phyloP scores from a whole-genome alignment of 2,888 invertebrate genomes.

The Clitarchus hookeri region DNA sequence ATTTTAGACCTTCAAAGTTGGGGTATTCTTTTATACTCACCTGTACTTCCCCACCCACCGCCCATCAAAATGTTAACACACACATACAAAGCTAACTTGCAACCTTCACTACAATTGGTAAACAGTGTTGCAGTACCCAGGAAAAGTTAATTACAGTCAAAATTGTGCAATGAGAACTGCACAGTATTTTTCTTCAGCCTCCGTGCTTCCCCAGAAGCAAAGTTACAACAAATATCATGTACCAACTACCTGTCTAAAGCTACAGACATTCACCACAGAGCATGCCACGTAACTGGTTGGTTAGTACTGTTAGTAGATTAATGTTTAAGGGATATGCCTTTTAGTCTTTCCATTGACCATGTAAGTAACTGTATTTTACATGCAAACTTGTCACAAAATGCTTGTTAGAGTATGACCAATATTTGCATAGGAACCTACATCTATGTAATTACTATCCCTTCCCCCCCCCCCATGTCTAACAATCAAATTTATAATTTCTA shows the following conservation, averaged over 20 bases:
- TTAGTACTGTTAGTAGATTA: neutral
- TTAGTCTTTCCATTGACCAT: neutral
- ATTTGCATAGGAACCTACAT: too few species aligned
- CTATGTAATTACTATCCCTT: too few species aligned
- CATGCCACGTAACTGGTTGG: neutral
- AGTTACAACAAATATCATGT: neutral
- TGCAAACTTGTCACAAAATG: neutral
- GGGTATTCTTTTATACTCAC: too few species aligned
- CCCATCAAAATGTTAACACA: neutral
- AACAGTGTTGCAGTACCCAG: neutral
- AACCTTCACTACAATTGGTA: neutral
- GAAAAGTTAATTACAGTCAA: neutral
- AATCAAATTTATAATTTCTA: too few species aligned
- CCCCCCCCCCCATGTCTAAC: too few species aligned
- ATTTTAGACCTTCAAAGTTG: too few species aligned
- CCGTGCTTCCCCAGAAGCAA: neutral
- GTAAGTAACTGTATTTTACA: neutral
- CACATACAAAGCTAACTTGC: neutral
- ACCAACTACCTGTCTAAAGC: slow-evolving; percentile 1
- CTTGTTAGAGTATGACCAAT: too few species aligned
- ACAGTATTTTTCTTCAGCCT: neutral
- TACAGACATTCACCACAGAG: neutral
- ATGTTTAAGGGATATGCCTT: neutral
- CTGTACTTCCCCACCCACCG: neutral
- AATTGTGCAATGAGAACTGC: neutral